Conservation (phyloP, 2,113 vertebrate genomes). For the Dunckerocampus dactyliophorus region DNA sequence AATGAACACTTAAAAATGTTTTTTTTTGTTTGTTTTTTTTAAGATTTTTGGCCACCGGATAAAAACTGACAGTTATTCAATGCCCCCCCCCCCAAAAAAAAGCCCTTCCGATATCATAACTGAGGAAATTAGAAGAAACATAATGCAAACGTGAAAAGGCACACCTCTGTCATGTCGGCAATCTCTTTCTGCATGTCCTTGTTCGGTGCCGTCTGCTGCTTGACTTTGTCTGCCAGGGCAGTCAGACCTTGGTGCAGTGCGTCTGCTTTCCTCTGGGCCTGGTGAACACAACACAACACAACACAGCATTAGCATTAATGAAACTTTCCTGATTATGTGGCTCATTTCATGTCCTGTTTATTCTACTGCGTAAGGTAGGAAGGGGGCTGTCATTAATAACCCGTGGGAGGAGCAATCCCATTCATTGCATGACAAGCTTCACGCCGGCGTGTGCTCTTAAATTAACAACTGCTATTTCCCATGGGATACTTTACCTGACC, state of each 20-base stretch:
- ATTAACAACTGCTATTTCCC: background rate
- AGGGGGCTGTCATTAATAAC: too few relatives aligned
- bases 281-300: background rate
- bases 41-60: too few relatives aligned
- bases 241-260: constrained; percentile 76
- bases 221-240: constrained; percentile 82
- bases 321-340: background rate
- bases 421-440: too few relatives aligned
- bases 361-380: too few relatives aligned
- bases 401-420: too few relatives aligned
- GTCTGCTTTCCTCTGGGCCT: constrained; percentile 92
- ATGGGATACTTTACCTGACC: background rate
- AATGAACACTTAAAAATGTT: too few relatives aligned
- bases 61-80: too few relatives aligned
- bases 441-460: too few relatives aligned
- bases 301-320: background rate
- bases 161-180: constrained; percentile 86
- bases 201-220: constrained; percentile 84
- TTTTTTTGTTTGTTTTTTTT: too few relatives aligned
- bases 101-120: background rate
- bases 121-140: background rate
- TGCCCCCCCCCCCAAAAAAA: background rate
- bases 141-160: constrained; percentile 11
- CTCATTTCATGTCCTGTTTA: too few relatives aligned
- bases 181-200: constrained; percentile 96